Conservation (phyloP, 2,113 vertebrate species). For the Heteronetta atricapilla region DNA sequence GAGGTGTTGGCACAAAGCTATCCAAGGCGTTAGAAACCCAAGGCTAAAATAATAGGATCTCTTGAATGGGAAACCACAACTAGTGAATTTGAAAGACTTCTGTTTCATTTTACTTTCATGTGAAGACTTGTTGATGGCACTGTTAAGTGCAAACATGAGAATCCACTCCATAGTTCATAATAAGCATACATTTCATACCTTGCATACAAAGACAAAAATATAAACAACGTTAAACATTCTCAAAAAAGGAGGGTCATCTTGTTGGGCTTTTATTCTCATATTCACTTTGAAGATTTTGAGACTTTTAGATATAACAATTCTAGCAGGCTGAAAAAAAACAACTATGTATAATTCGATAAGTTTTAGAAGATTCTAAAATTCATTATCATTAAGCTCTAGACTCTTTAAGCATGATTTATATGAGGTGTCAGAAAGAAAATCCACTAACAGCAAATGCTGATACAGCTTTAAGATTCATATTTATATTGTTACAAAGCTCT, state of each 20-base stretch:
- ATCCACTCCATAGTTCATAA: neutral
- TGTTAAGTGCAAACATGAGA: neutral
- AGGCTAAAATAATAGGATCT: constrained; percentile 14
- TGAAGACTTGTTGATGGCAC: neutral
- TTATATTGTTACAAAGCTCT: neutral
- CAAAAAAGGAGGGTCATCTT: neutral
- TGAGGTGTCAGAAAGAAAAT: neutral
- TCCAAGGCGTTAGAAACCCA: neutral
- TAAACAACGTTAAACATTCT: neutral
- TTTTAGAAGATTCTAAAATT: neutral
- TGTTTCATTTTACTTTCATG: neutral
- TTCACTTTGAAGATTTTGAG: neutral
- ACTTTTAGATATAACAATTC: neutral
- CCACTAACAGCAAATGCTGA: neutral
- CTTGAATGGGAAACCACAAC: constrained; percentile 22
- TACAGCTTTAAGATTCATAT: neutral
- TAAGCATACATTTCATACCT: too few relatives aligned
- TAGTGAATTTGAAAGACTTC: neutral
- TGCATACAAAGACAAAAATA: neutral
- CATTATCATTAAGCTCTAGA: accelerated
- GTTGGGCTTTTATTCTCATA: neutral
- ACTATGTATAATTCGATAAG: neutral
- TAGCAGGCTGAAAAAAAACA: neutral
- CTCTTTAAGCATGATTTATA: neutral
- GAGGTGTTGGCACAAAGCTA: constrained; percentile 19